Evolutionary conservation across 2,888 invertebrate genomes (phyloP).

Genomic region (Psylliodes chrysocephalus): DNA sequence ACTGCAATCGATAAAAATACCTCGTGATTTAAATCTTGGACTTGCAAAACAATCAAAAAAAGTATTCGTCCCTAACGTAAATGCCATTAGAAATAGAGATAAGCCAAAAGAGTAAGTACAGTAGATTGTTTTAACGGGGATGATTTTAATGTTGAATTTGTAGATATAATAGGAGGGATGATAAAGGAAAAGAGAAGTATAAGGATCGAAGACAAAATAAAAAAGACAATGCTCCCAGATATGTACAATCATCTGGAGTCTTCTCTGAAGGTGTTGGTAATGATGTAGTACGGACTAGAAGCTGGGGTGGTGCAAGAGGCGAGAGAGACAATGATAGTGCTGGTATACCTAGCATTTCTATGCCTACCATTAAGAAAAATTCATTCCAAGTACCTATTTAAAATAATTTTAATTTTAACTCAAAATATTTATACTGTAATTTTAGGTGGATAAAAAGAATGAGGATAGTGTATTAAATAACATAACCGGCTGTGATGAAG

Average conservation of each 20-base stretch:
- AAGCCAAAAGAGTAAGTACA: slow-evolving; percentile 53
- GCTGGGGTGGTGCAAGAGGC: slow-evolving; percentile 38
- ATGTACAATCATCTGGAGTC: slow-evolving; percentile 57
- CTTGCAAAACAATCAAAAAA: slow-evolving; percentile 57
- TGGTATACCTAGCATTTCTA: slow-evolving; percentile 41
- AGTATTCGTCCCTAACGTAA: slow-evolving; percentile 59
- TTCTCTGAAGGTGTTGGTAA: slow-evolving; percentile 59
- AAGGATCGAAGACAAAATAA: slow-evolving; percentile 28
- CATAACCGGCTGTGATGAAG: slow-evolving; percentile 51
- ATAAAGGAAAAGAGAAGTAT: slow-evolving; percentile 34
- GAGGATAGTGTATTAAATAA: slow-evolving; percentile 53
- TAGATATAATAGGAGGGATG: slow-evolving; percentile 34
- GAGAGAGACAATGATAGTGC: slow-evolving; percentile 46
- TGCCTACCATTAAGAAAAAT: slow-evolving; percentile 53
- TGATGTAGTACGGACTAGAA: slow-evolving; percentile 40
- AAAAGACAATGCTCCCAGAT: slow-evolving; percentile 36
- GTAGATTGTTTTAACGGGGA: background rate
- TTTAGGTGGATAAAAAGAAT: slow-evolving; percentile 53
- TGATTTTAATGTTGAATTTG: background rate
- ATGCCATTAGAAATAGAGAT: slow-evolving; percentile 57
- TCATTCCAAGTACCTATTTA: slow-evolving; percentile 46
- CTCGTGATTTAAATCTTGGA: slow-evolving; percentile 59
- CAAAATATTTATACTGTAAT: no score
- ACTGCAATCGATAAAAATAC: slow-evolving; percentile 55
- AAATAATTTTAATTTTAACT: slow-evolving; percentile 23